These are phyloP conservation scores for Dynastes maya DNA, from an alignment of 2,888 invertebrate genomes.

Conservation along the genomic window DNA sequence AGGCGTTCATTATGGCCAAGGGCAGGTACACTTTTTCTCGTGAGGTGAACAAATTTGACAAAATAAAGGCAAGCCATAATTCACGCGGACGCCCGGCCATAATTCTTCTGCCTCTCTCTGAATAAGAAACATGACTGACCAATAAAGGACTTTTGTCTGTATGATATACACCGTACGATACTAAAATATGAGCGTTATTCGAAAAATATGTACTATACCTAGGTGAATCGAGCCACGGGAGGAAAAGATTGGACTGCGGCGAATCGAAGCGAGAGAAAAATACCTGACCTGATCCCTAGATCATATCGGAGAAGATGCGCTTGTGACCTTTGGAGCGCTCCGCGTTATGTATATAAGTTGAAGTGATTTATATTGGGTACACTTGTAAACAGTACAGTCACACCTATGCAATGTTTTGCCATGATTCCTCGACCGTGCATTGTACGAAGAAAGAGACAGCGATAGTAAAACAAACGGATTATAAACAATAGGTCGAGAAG, in stretches of 20 bases:
- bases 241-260: conserved; percentile 42
- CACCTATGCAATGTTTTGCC: conserved; percentile 47
- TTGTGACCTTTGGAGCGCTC: conserved; percentile 47
- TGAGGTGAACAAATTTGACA: conserved; percentile 53
- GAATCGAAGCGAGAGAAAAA: conserved; percentile 31
- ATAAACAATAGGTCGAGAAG: conserved; percentile 45
- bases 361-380: conserved; percentile 49
- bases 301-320: conserved; percentile 54
- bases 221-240: conserved; percentile 42
- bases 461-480: conserved; percentile 31
- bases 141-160: conserved; percentile 57
- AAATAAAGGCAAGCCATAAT: conserved; percentile 57
- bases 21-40: conserved; percentile 50
- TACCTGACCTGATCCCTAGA: conserved; percentile 53
- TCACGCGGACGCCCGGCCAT: conserved; percentile 53
- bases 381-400: conserved; percentile 51
- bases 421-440: conserved; percentile 21
- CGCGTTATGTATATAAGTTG: conserved; percentile 51
- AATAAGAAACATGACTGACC: conserved; percentile 58
- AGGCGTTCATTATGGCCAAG: conserved; percentile 47
- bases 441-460: conserved; percentile 17
- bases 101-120: conserved; percentile 50
- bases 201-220: conserved; percentile 49
- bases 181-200: conserved; percentile 52
- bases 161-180: conserved; percentile 53